A percentile compares a stretch with the other conserved stretches of the same genome.
phyloP scores from a whole-genome alignment of 2,113 vertebrate species.

The Brienomyrus longianalis region DNA sequence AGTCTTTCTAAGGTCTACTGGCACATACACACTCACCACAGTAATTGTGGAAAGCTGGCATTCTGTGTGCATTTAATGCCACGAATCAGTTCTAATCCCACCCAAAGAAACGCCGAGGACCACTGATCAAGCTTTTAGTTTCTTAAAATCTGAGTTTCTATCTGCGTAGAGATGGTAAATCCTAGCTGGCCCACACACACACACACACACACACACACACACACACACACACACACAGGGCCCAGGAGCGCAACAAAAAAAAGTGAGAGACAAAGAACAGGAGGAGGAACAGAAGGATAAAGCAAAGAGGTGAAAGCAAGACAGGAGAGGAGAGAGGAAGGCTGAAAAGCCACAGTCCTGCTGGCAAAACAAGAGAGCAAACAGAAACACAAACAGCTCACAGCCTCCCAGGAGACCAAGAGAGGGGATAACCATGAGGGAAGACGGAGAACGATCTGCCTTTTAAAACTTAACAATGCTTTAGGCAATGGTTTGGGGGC shows the following conservation, averaged over 20 bases:
- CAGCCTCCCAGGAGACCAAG: background rate
- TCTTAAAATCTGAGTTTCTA: background rate
- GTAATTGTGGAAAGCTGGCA: background rate
- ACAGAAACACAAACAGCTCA: background rate
- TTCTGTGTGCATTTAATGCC: background rate
- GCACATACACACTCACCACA: background rate
- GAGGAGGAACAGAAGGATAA: background rate
- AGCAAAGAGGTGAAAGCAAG: background rate
- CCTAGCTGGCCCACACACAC: background rate
- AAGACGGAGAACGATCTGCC: background rate
- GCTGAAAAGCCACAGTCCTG: background rate
- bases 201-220: background rate
- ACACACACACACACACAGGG: background rate
- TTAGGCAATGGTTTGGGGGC: background rate
- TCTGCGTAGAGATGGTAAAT: background rate
- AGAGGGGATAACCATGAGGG: background rate
- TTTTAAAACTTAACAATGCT: constrained; percentile 4
- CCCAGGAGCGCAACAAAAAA: background rate
- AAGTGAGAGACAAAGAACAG: background rate
- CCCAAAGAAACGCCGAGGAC: background rate
- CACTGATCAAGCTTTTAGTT: background rate
- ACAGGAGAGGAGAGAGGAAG: background rate
- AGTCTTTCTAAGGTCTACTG: background rate
- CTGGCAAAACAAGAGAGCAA: background rate
- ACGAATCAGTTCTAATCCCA: background rate